Conservation (phyloP, 1,140 invertebrate species). For the Trachelipus rathkii region DNA sequence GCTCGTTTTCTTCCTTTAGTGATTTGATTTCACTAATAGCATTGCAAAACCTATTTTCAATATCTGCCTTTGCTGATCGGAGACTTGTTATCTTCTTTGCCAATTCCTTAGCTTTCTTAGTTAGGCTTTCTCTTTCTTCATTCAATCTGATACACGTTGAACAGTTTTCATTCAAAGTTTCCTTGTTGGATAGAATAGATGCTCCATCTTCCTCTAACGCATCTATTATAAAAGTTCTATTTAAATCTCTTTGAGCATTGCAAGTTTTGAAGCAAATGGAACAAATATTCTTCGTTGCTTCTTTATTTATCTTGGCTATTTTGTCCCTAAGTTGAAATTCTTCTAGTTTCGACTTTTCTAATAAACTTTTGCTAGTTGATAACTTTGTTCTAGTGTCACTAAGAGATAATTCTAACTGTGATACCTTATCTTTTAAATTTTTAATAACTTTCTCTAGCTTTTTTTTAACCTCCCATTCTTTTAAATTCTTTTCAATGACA, state of each 20-base stretch:
- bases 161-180: not conserved
- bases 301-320: conserved; percentile 26
- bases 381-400: conserved; percentile 25
- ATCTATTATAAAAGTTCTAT: conserved; percentile 12
- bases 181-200: not conserved
- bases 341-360: conserved; percentile 31
- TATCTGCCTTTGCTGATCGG: not conserved
- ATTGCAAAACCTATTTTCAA: not conserved
- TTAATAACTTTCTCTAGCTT: conserved; percentile 29
- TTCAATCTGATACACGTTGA: not conserved
- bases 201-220: not conserved
- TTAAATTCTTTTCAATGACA: conserved; percentile 29
- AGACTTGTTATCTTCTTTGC: conserved; percentile 24
- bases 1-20: not conserved
- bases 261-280: conserved; percentile 38
- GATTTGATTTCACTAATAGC: not conserved
- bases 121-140: conserved; percentile 11
- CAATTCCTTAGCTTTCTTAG: conserved; percentile 24
- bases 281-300: conserved; percentile 32
- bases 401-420: conserved; percentile 28
- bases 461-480: conserved; percentile 37
- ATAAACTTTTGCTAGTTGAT: conserved; percentile 28
- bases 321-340: conserved; percentile 30
- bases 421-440: conserved; percentile 30
- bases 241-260: not conserved